These are phyloP conservation scores for Machaerirhynchus nigripectus DNA, from an alignment of 2,113 vertebrate genomes.

Conservation along the genomic window DNA sequence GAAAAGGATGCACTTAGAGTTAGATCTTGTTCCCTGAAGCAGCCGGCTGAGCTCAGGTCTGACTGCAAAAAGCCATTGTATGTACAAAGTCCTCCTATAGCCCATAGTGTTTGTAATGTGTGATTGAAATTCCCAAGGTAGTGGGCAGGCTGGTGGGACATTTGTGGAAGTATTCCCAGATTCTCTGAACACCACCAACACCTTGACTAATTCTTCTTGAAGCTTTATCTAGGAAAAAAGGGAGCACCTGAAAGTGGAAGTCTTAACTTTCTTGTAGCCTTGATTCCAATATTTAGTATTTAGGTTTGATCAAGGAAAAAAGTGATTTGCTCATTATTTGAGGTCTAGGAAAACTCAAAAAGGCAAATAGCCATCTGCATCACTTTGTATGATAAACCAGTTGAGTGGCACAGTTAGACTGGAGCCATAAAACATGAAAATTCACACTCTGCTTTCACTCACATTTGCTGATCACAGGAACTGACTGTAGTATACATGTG, in stretches of 20 bases:
- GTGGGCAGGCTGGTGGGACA: neutral
- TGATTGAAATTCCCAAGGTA: neutral
- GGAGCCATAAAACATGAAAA: neutral
- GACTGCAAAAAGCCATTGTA: neutral
- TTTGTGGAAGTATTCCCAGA: neutral
- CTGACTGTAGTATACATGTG: fast-evolving
- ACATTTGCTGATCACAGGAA: neutral
- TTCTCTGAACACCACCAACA: neutral
- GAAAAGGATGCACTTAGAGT: neutral
- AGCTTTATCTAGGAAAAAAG: neutral
- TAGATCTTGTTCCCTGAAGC: neutral
- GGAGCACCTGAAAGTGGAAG: neutral
- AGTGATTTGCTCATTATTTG: neutral
- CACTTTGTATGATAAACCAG: neutral
- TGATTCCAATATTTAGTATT: neutral
- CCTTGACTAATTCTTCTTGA: neutral
- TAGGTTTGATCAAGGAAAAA: neutral
- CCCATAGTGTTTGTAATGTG: neutral
- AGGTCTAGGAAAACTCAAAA: neutral
- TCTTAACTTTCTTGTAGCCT: neutral
- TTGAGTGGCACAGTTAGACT: neutral
- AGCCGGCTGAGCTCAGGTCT: neutral
- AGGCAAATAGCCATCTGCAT: neutral
- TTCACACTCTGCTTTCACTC: neutral
- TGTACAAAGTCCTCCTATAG: neutral